These are phyloP conservation scores for Drosophila navojoa DNA, from an alignment of 1,140 invertebrate species.

Conservation along the genomic window DNA sequence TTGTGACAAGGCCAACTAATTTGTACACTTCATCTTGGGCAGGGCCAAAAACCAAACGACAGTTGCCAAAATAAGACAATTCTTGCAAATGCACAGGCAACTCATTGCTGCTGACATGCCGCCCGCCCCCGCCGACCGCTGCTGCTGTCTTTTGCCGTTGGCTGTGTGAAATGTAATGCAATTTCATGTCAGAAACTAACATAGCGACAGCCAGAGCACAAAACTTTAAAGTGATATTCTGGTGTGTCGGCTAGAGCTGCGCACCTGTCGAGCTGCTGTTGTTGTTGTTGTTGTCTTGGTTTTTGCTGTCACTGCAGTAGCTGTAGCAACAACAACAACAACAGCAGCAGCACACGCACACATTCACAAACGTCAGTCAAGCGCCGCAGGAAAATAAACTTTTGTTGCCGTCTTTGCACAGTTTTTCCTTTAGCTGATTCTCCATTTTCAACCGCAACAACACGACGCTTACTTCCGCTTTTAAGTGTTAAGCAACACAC, in stretches of 20 bases:
- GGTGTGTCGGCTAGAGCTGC: constrained; percentile 69
- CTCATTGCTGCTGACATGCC: constrained; percentile 35
- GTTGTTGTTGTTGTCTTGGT: constrained; percentile 30
- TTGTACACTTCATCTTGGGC: constrained; percentile 72
- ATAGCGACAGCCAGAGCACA: constrained; percentile 65
- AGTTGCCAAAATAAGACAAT: constrained; percentile 79
- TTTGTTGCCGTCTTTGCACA: constrained; percentile 41
- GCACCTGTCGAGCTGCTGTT: constrained; percentile 56
- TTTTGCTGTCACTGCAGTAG: constrained; percentile 67
- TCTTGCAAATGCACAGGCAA: constrained; percentile 44
- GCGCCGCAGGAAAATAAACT: constrained; percentile 79
- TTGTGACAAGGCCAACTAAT: constrained; percentile 78
- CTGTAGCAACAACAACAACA: no score
- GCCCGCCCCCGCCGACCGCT: no score
- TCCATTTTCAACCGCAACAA: constrained; percentile 61
- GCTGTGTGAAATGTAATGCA: constrained; percentile 75
- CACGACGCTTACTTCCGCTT: constrained; percentile 77
- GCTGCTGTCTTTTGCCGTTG: constrained; percentile 29
- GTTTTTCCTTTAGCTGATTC: constrained; percentile 15
- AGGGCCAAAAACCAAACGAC: constrained; percentile 62
- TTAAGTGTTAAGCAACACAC: constrained; percentile 76
- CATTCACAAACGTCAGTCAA: constrained; percentile 70
- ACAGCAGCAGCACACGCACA: constrained; percentile 17
- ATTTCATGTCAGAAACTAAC: constrained; percentile 80
- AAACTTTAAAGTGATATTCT: constrained; percentile 82